phyloP scores from a whole-genome alignment of 1,140 invertebrate species.

The Samia ricini region DNA sequence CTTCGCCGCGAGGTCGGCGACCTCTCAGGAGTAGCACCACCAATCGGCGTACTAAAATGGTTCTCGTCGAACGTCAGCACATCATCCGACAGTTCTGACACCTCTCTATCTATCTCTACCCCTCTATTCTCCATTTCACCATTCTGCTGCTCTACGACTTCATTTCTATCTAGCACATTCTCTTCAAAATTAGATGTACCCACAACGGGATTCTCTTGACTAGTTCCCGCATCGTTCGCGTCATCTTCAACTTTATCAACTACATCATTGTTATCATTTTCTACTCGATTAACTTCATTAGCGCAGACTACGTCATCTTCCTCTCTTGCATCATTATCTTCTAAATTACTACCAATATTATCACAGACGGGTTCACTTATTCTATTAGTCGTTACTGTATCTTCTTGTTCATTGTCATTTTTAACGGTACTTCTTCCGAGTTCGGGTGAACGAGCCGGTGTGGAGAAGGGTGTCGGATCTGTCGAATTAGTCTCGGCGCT shows the following conservation, averaged over 20 bases:
- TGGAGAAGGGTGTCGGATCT: slow-evolving; percentile 53
- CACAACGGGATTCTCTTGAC: slow-evolving; percentile 11
- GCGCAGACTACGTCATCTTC: slow-evolving; percentile 66
- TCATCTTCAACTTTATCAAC: neutral
- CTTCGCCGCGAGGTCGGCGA: slow-evolving; percentile 32
- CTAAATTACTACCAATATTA: slow-evolving; percentile 56
- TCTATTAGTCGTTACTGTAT: slow-evolving; percentile 34
- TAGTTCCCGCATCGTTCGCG: neutral
- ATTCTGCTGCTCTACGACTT: slow-evolving; percentile 13
- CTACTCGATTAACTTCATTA: slow-evolving; percentile 28
- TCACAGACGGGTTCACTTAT: slow-evolving; percentile 67
- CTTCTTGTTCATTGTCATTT: slow-evolving; percentile 8
- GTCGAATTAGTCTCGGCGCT: slow-evolving; percentile 49
- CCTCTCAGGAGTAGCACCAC: slow-evolving; percentile 46
- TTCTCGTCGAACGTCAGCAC: slow-evolving; percentile 69
- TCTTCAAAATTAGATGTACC: neutral
- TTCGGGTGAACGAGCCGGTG: slow-evolving; percentile 50
- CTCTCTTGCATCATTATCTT: slow-evolving; percentile 41
- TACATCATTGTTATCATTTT: neutral
- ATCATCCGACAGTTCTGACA: slow-evolving; percentile 29
- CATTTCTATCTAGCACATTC: neutral
- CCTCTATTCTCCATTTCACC: slow-evolving; percentile 11
- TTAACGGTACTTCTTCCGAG: slow-evolving; percentile 7
- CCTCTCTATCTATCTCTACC: slow-evolving; percentile 7
- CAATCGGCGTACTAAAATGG: slow-evolving; percentile 68